Evolutionary conservation across 2,113 vertebrate species (phyloP).

Genomic region (Thermophis baileyi): DNA sequence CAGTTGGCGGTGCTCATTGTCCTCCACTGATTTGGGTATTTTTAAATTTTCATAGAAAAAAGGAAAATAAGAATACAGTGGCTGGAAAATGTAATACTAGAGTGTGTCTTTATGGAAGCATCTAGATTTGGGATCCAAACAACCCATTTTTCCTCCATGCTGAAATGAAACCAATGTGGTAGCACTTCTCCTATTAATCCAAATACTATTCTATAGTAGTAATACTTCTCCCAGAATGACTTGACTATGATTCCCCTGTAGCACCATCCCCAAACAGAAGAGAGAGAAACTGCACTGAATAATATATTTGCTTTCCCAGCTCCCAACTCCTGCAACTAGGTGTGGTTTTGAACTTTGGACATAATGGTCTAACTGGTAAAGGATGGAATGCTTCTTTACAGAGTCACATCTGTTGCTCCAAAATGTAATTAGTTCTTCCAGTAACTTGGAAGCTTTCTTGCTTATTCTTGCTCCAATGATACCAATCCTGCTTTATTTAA

Average conservation of each 20-base stretch:
- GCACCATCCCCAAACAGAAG: background rate
- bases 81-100: background rate
- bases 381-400: background rate
- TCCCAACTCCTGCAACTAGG: background rate
- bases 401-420: background rate
- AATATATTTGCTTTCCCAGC: background rate
- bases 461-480: background rate
- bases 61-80: background rate
- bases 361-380: background rate
- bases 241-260: background rate
- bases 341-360: background rate
- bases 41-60: background rate
- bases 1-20: background rate
- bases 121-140: background rate
- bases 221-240: background rate
- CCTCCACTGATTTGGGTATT: background rate
- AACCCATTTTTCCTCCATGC: background rate
- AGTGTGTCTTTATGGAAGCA: background rate
- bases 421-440: background rate
- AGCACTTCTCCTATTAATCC: background rate
- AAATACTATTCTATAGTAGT: background rate
- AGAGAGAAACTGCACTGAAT: background rate
- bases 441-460: background rate
- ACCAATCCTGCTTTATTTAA: background rate
- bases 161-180: background rate